phyloP scores from a whole-genome alignment of 2,797 vertebrate species.

The Lutjanus campechanus region DNA sequence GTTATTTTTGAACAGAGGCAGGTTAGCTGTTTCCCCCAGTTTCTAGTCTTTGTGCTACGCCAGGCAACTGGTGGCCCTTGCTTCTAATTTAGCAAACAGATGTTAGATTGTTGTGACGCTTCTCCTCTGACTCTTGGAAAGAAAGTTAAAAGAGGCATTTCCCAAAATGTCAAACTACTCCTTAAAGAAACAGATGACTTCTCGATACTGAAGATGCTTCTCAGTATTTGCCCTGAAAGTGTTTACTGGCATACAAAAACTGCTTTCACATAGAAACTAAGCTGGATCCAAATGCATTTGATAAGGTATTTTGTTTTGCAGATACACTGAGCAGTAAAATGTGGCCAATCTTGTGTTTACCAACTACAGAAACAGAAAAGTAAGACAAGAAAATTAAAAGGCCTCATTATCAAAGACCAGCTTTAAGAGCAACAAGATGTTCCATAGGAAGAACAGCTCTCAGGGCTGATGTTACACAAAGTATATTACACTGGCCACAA shows the following conservation, averaged over 20 bases:
- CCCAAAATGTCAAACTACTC: background rate
- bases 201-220: background rate
- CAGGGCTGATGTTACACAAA: conserved; percentile 10
- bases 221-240: background rate
- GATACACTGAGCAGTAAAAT: conserved; percentile 19
- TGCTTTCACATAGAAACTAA: background rate
- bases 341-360: conserved; percentile 21
- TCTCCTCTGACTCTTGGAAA: background rate
- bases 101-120: too few relatives aligned
- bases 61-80: background rate
- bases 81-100: background rate
- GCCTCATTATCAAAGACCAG: conserved; percentile 18
- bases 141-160: background rate
- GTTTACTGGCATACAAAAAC: background rate
- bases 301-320: conserved; percentile 45
- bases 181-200: background rate
- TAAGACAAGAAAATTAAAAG: conserved; percentile 23
- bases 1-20: background rate
- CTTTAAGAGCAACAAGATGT: conserved; percentile 6
- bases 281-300: conserved; percentile 7
- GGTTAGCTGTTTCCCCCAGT: background rate
- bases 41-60: background rate
- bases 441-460: conserved; percentile 1
- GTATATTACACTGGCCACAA: conserved; percentile 3
- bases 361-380: conserved; percentile 1